Conservation (phyloP, 2,888 invertebrate genomes). For the Drosophila subsilvestris region DNA sequence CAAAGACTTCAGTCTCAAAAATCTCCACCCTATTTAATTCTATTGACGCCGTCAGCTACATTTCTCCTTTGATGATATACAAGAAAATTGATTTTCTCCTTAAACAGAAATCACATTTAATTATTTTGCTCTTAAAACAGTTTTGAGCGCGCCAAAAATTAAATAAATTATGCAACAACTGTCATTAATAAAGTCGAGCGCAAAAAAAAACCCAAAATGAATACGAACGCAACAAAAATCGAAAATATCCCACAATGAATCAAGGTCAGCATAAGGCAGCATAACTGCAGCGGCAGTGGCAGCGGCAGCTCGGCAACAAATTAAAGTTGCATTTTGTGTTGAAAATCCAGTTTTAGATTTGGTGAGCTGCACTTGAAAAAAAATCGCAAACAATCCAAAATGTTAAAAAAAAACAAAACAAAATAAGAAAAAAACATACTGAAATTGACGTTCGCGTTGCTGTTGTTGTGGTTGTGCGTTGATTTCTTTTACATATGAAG, state of each 20-base stretch:
- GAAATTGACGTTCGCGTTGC: conserved; percentile 10
- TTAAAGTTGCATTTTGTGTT: conserved; percentile 74
- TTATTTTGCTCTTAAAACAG: conserved; percentile 59
- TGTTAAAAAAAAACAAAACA: not conserved
- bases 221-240: conserved; percentile 23
- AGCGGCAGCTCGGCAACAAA: conserved; percentile 48
- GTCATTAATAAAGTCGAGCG: conserved; percentile 76
- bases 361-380: conserved; percentile 72
- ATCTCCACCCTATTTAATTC: conserved; percentile 14
- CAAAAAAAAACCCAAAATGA: conserved; percentile 42
- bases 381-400: conserved; percentile 31
- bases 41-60: conserved; percentile 10
- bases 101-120: conserved; percentile 61
- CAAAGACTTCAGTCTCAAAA: not conserved
- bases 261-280: conserved; percentile 71
- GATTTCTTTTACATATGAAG: conserved; percentile 38
- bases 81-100: conserved; percentile 45
- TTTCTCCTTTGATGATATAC: conserved; percentile 22
- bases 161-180: conserved; percentile 78
- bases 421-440: conserved; percentile 1
- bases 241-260: conserved; percentile 76
- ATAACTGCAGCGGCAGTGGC: conserved; percentile 63
- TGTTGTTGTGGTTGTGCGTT: conserved; percentile 14
- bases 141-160: conserved; percentile 58
- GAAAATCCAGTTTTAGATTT: conserved; percentile 77